These are phyloP conservation scores for Ia io DNA, from an alignment of 2,113 vertebrate genomes.

Conservation along the genomic window DNA sequence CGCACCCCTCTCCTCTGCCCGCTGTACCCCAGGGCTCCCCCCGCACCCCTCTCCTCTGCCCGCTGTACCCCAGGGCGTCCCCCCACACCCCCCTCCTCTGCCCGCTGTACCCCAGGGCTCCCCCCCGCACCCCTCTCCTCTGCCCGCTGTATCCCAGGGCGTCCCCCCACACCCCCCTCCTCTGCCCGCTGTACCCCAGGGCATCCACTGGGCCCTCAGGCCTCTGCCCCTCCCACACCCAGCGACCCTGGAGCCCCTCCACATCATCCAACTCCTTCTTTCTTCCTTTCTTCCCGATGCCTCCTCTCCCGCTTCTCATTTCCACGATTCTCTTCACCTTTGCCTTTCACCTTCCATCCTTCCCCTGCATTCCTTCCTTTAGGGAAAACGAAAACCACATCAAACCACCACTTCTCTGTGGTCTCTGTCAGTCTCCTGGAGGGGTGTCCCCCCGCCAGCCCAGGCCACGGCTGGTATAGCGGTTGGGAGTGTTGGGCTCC, in stretches of 20 bases:
- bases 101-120: too few relatives aligned
- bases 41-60: background rate
- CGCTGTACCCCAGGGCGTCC: background rate
- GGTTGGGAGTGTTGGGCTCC: background rate
- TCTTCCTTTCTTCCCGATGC: background rate
- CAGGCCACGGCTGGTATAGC: background rate
- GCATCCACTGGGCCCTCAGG: rapidly evolving
- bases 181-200: too few relatives aligned
- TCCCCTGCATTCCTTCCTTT: background rate
- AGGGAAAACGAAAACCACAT: background rate
- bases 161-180: too few relatives aligned
- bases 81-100: too few relatives aligned
- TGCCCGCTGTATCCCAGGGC: too few relatives aligned
- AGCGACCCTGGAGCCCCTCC: too few relatives aligned
- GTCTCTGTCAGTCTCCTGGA: background rate
- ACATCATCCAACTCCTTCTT: background rate
- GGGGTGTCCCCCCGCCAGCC: background rate
- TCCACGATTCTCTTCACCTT: background rate
- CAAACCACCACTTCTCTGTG: background rate
- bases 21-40: too few relatives aligned
- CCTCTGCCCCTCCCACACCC: rapidly evolving
- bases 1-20: too few relatives aligned
- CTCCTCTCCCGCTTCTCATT: background rate
- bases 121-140: too few relatives aligned
- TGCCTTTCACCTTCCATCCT: background rate